Base-by-base conservation (phyloP, 1,140 invertebrate genomes). In the Chionoecetes opilio region DNA sequence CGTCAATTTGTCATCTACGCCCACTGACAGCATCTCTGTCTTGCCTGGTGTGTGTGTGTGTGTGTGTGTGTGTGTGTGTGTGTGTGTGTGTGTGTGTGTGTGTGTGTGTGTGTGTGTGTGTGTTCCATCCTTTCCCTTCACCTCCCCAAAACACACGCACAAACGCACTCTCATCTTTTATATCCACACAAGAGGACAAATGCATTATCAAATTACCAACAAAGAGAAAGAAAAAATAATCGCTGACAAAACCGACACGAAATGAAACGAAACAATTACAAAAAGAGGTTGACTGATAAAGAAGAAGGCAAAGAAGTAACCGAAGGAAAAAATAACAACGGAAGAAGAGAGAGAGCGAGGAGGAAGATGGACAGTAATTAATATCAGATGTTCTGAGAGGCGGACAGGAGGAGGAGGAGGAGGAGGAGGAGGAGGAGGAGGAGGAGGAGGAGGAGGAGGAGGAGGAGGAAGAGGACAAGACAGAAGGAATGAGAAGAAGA, bases 291-390 rank as follows among this genome's bases (percentile, higher is more conserved):
- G 41, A 26, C 41, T 29, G n/a, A 46, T 32, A 75, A 34, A 32
- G 34, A 75, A 75, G 26, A 75, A 0, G n/a, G 53, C n/a, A 75
- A 34, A 63, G 90, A 75, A 82, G 29, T 17, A 84, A 53, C 8
- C 9, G 46, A 91, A 84, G 21, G 32, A 53, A 35, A 92, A 82
- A 38, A 38, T 21, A 31, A 84, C 31, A 84, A 32, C 63, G 37
- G 38, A 92, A 41, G 38, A 32, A 35, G 82, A 84, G 63, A 38
- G 32, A 92, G 26, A 41, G 26, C 21, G 46, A 85, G 35, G 37
- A 29, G 34, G 89, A 91, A 29, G 63, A 91, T 75, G 63, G 63
- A 75, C 89, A 75, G 34, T 91, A 91, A 91, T 91, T 91, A 91
- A 91, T 75, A 91, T 75, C 89, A 91, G 31, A 91, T 91, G 53